Conservation (phyloP, 2,888 invertebrate species). For the Helobdella robusta region DNA sequence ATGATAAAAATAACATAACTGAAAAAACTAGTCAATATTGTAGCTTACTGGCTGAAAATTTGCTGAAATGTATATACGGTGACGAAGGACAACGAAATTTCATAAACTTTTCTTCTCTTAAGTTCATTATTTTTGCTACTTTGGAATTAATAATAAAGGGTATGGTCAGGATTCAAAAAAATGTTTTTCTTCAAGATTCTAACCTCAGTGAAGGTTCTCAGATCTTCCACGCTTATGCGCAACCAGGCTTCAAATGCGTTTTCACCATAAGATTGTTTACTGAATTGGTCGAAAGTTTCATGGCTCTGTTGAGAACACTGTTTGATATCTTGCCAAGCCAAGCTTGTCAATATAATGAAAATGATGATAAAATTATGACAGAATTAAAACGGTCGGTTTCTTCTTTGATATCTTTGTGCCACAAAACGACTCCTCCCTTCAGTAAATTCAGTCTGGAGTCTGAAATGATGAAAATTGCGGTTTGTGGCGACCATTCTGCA, state of each 20-base stretch:
- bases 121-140: not conserved
- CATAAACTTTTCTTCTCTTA: conserved; percentile 29
- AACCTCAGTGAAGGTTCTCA: not conserved
- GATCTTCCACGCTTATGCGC: too few species aligned
- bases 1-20: conserved; percentile 22
- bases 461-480: conserved; percentile 73
- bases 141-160: not conserved
- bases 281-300: conserved; percentile 28
- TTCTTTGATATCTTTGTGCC: conserved; percentile 41
- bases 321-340: conserved; percentile 14
- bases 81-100: not conserved
- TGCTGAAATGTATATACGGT: conserved; percentile 26
- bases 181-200: not conserved
- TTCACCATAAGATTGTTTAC: conserved; percentile 13
- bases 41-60: conserved; percentile 52
- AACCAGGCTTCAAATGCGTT: not conserved
- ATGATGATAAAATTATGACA: not conserved
- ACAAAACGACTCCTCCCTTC: conserved; percentile 56
- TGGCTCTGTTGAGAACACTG: conserved; percentile 27
- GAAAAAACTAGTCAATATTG: conserved; percentile 53
- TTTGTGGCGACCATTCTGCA: conserved; percentile 47
- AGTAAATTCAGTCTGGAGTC: conserved; percentile 57
- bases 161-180: conserved; percentile 13
- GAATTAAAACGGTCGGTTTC: conserved; percentile 47
- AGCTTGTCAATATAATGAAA: too few species aligned